Conservation (phyloP, 2,113 vertebrate genomes). For the Himantopus leucocephalus region DNA sequence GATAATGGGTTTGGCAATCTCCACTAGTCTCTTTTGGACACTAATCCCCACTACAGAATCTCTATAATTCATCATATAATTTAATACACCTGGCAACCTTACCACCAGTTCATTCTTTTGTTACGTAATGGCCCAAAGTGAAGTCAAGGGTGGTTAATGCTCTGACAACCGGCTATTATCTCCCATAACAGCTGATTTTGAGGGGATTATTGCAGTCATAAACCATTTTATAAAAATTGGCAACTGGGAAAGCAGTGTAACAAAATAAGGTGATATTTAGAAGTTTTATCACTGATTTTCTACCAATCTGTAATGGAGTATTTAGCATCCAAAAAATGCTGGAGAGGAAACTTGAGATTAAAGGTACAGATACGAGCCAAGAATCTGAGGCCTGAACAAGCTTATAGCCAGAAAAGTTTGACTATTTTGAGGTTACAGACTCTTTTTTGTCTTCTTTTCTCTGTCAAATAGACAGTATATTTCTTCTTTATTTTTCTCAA, state of each 20-base stretch:
- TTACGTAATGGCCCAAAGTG: constrained; percentile 71
- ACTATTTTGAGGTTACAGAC: neutral
- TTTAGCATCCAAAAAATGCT: constrained; percentile 36
- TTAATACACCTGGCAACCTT: constrained; percentile 75
- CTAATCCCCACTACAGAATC: constrained; percentile 64
- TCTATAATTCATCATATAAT: constrained; percentile 72
- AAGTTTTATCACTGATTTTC: constrained; percentile 53
- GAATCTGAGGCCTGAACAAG: neutral
- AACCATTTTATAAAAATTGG: constrained; percentile 67
- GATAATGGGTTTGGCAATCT: constrained; percentile 74
- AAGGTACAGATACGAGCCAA: neutral
- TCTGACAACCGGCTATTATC: constrained; percentile 73
- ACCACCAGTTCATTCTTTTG: constrained; percentile 67
- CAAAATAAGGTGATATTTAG: constrained; percentile 58
- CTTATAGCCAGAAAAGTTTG: neutral
- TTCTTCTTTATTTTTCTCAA: neutral
- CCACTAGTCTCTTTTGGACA: constrained; percentile 62
- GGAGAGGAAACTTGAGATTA: constrained; percentile 29
- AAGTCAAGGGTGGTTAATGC: constrained; percentile 71
- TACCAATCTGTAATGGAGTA: constrained; percentile 27
- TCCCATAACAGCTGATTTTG: constrained; percentile 67
- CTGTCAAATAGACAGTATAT: neutral
- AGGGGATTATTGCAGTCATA: constrained; percentile 70
- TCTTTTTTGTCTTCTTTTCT: neutral
- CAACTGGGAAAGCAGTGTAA: constrained; percentile 60